These are phyloP conservation scores for Oreochromis niloticus DNA, from an alignment of 2,113 vertebrate species.

Conservation along the genomic window DNA sequence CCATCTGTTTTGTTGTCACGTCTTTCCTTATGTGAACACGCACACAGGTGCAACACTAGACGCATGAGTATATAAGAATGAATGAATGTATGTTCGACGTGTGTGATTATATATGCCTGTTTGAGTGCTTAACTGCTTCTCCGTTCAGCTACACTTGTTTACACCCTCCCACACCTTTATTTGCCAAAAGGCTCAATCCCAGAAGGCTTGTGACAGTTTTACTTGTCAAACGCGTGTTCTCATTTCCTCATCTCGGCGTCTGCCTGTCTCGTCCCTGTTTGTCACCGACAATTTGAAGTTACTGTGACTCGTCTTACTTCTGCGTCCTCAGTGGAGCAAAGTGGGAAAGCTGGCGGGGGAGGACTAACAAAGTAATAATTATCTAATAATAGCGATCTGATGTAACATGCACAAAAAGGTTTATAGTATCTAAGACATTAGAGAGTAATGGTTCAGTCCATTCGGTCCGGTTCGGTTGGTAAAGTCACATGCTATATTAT, in stretches of 20 bases:
- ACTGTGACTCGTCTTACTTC: background rate
- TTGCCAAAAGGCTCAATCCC: slow-evolving; percentile 33
- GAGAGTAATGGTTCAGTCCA: accelerated
- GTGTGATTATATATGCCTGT: background rate
- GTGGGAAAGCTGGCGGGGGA: background rate
- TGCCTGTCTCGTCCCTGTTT: background rate
- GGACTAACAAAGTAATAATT: background rate
- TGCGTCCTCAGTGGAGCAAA: background rate
- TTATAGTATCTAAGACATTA: background rate
- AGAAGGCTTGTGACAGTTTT: slow-evolving; percentile 31
- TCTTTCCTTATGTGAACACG: background rate
- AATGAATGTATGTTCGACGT: background rate
- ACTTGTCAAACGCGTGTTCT: slow-evolving; percentile 35
- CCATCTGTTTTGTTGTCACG: background rate
- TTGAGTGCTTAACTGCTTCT: slow-evolving; percentile 10
- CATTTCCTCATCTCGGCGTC: slow-evolving; percentile 5
- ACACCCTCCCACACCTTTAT: slow-evolving; percentile 12
- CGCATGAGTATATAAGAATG: background rate
- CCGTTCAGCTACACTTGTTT: slow-evolving; percentile 24
- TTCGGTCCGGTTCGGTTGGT: background rate
- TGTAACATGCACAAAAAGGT: background rate
- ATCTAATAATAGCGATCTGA: background rate
- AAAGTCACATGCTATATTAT: background rate
- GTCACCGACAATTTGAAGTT: background rate
- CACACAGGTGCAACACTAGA: slow-evolving; percentile 1